Conservation (phyloP, 2,888 invertebrate species). For the Brachypalpus laphriformis region DNA sequence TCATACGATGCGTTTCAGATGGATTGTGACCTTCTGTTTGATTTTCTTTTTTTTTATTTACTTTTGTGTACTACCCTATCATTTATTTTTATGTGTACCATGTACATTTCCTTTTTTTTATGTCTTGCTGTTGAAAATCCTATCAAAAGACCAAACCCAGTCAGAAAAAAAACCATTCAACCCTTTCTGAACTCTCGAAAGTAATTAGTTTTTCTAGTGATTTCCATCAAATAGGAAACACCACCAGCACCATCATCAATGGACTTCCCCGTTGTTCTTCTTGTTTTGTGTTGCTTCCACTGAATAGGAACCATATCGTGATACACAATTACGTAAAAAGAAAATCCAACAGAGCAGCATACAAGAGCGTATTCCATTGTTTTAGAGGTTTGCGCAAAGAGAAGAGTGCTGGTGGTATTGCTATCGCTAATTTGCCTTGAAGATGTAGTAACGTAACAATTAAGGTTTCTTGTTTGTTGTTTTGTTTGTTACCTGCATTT, state of each 20-base stretch:
- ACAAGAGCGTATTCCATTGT: constrained; percentile 27
- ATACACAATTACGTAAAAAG: constrained; percentile 63
- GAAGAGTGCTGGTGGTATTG: not conserved
- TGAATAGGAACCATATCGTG: constrained; percentile 64
- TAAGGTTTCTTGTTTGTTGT: constrained; percentile 32
- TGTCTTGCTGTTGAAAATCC: too few relatives aligned
- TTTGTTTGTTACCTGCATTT: constrained; percentile 37
- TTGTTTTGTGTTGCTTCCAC: not conserved
- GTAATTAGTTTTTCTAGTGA: constrained; percentile 15
- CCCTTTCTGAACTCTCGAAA: not conserved
- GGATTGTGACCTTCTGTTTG: too few relatives aligned
- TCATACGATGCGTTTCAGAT: too few relatives aligned
- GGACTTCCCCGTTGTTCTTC: constrained; percentile 22
- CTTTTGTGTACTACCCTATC: too few relatives aligned
- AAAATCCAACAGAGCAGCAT: not conserved
- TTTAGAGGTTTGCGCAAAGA: constrained; percentile 1
- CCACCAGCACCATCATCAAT: not conserved
- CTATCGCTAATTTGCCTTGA: constrained; percentile 57
- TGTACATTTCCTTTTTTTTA: too few relatives aligned
- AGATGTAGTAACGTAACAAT: constrained; percentile 70
- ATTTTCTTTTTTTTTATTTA: too few relatives aligned
- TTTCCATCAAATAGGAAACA: not conserved
- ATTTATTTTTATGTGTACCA: too few relatives aligned
- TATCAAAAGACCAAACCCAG: too few relatives aligned
- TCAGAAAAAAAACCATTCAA: too few relatives aligned